Evolutionary conservation across 2,113 vertebrate species (phyloP), one percentile per base, ranked within the genome.

Genomic region (Poecilia latipinna): DNA sequence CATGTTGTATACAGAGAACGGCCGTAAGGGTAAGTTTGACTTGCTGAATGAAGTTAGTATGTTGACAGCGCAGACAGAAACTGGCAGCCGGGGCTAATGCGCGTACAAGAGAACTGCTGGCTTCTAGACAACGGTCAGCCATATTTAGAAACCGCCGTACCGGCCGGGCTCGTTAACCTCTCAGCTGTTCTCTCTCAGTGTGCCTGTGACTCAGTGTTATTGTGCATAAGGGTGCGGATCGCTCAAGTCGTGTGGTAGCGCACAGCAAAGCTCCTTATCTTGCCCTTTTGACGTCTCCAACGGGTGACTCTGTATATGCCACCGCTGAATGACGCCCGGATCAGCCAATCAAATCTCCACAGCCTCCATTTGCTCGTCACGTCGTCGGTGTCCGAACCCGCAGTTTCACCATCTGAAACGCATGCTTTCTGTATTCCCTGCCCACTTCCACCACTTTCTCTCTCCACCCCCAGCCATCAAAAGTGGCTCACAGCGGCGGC

Each of bases 351-450:
- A 84, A 2, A 82, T 76, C 63, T 68, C 60, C 28, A 76, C 88
- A 78, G 79, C 85, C 83, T 92, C 92, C 91, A 92, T 94, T 94
- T 93, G 90, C 91, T 86, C 87, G 72, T 81, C 89, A 76, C 83
- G 80, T 86, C 77, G 73, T 86, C 77, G 73, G 51, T 83, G 74
- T 72, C 77, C 74, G 83, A 86, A 89, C 83, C 82, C 85, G 24
- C 68, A 48, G 78, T 69, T 81, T 37, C 35, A 78, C 74, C 80
- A 77, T 57, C 78, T 54, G 68, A 76, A 74, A 84, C 87, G 72
- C 81, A 82, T 89, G 88, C 85, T 76, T 65, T 62, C 26, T 17
- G 31, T 68, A 3, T 13, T 48, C 51, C 61, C 54, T 15, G 62
- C 26, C 65, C 4, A 1, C 39, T 61, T 17, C 65, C 8, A 1